These are phyloP conservation scores for Diaprepes abbreviatus DNA, from an alignment of 2,888 invertebrate species.

Conservation along the genomic window DNA sequence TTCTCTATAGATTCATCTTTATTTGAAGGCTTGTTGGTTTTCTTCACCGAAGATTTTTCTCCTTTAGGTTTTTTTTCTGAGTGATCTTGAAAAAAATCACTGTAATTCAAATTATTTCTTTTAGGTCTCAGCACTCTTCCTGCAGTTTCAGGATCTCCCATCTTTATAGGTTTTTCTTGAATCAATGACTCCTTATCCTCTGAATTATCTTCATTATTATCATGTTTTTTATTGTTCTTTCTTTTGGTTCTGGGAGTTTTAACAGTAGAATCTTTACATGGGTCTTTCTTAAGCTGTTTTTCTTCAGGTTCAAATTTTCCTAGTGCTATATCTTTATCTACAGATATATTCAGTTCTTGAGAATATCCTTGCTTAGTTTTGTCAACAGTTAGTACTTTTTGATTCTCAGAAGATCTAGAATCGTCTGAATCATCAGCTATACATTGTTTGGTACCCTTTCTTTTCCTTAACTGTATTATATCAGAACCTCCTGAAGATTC, in stretches of 20 bases:
- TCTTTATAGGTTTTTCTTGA: too few relatives aligned
- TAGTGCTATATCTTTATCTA: not conserved
- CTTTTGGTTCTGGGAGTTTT: not conserved
- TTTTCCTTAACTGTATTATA: not conserved
- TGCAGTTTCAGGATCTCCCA: not conserved
- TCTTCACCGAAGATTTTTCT: not conserved
- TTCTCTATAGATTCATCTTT: conserved; percentile 27
- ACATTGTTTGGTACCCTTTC: not conserved
- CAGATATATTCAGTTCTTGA: not conserved
- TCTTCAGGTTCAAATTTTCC: not conserved
- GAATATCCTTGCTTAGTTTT: not conserved
- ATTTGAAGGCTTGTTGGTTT: conserved; percentile 10
- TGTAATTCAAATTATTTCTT: conserved; percentile 1
- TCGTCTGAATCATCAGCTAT: conserved; percentile 8
- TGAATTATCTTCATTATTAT: not conserved
- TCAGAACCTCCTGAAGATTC: not conserved
- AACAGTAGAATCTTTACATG: not conserved
- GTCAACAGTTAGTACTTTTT: not conserved
- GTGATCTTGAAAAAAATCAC: not conserved
- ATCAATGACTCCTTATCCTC: too few relatives aligned
- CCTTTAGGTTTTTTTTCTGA: not conserved
- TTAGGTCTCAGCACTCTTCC: conserved; percentile 9
- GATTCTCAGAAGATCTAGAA: not conserved
- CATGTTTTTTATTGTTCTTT: not conserved
- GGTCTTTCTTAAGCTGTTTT: not conserved